These are phyloP conservation scores for Salminus brasiliensis DNA, from an alignment of 2,113 vertebrate species.

Conservation along the genomic window DNA sequence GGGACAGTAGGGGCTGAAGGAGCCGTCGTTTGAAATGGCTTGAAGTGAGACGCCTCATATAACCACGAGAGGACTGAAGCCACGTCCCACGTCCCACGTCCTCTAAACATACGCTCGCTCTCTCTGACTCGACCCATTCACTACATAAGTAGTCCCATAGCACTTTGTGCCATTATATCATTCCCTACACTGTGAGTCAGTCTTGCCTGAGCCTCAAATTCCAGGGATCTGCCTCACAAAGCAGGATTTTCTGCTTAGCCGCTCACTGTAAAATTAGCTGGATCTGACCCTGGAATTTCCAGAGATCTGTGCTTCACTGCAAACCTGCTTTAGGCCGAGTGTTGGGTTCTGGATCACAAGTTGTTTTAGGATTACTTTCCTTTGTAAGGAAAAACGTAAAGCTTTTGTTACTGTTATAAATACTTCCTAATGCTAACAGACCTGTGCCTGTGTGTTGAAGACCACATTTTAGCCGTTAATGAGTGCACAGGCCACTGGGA, in stretches of 20 bases:
- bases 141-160: neutral
- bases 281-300: no score
- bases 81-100: no score
- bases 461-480: slow-evolving; percentile 38
- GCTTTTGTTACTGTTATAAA: no score
- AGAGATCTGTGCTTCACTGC: no score
- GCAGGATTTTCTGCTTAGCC: no score
- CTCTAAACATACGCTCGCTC: neutral
- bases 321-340: no score
- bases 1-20: neutral
- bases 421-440: neutral
- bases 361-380: no score
- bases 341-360: no score
- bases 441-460: neutral
- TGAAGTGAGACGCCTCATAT: neutral
- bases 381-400: no score
- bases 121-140: neutral
- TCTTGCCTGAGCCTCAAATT: neutral
- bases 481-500: slow-evolving; percentile 47
- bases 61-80: no score
- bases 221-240: no score
- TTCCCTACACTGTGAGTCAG: neutral
- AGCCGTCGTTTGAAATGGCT: neutral
- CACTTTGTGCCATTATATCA: neutral
- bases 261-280: no score